Evolutionary conservation across 2,797 vertebrate genomes (phyloP).

Genomic region (Caiman crocodilus): DNA sequence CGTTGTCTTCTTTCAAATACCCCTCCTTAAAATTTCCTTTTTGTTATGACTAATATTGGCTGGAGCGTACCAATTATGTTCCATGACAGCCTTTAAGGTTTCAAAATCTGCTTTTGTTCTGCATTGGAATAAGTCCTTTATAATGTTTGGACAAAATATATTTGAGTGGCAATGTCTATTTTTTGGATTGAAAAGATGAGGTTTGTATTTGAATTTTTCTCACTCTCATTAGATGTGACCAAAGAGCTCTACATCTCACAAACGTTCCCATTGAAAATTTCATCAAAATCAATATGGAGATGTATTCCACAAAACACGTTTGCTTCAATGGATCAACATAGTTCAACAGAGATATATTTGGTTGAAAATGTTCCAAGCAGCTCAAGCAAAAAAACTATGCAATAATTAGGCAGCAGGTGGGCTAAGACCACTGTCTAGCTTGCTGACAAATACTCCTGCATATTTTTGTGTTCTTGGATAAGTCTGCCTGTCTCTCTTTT

Average conservation of each 20-base stretch:
- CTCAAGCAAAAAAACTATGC: not conserved
- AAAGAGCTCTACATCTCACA: not conserved
- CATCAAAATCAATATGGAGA: too few relatives aligned
- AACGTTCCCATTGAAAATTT: not conserved
- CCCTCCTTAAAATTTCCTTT: not conserved
- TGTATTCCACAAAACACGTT: not conserved
- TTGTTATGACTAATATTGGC: not conserved
- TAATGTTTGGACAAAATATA: not conserved
- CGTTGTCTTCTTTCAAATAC: not conserved
- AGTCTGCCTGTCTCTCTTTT: not conserved
- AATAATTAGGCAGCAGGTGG: not conserved
- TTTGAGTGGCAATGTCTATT: slow-evolving; percentile 3
- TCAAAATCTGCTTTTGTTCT: not conserved
- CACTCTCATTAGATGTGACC: not conserved
- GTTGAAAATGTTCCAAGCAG: not conserved
- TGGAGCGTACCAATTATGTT: slow-evolving; percentile 3
- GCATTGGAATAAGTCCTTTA: not conserved
- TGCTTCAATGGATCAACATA: not conserved
- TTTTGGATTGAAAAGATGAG: not conserved
- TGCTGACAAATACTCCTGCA: not conserved
- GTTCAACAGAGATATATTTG: not conserved
- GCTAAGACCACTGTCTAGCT: not conserved
- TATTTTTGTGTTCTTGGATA: not conserved
- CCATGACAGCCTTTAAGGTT: not conserved
- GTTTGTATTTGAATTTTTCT: not conserved